These are phyloP conservation scores for Labroides dimidiatus DNA, from an alignment of 2,797 vertebrate species.

Conservation along the genomic window DNA sequence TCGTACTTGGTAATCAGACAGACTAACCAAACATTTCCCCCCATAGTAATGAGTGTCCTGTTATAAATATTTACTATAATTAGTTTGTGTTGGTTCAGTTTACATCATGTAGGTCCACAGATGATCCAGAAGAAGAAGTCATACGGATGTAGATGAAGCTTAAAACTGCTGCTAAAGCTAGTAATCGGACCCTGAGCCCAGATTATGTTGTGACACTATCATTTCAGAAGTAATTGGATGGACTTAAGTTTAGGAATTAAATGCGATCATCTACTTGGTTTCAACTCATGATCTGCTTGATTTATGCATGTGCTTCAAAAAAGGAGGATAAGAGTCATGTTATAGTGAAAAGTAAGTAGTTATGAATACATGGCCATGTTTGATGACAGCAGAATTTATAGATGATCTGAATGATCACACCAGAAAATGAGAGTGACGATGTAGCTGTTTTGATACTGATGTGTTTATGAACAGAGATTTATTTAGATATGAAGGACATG, in stretches of 20 bases:
- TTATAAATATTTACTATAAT: no score
- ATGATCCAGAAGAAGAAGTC: no score
- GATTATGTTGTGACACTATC: not conserved
- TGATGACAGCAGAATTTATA: not conserved
- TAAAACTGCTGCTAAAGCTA: not conserved
- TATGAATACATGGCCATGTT: not conserved
- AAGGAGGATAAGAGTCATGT: not conserved
- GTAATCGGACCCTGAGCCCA: not conserved
- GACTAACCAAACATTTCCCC: not conserved
- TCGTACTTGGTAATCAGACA: not conserved
- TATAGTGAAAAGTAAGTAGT: not conserved
- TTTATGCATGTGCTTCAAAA: not conserved
- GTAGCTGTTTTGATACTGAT: no score
- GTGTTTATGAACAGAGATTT: constrained; percentile 9
- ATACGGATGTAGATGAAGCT: not conserved
- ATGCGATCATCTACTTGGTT: not conserved
- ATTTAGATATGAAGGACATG: not conserved
- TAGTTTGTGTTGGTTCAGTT: no score
- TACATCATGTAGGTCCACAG: no score
- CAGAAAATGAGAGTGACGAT: not conserved
- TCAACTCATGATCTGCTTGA: not conserved
- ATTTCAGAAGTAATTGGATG: not conserved
- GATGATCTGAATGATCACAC: not conserved
- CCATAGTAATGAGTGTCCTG: no score
- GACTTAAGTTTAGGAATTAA: not conserved